These are phyloP conservation scores for Plebejus anna DNA, from an alignment of 2,888 invertebrate genomes.

Conservation along the genomic window DNA sequence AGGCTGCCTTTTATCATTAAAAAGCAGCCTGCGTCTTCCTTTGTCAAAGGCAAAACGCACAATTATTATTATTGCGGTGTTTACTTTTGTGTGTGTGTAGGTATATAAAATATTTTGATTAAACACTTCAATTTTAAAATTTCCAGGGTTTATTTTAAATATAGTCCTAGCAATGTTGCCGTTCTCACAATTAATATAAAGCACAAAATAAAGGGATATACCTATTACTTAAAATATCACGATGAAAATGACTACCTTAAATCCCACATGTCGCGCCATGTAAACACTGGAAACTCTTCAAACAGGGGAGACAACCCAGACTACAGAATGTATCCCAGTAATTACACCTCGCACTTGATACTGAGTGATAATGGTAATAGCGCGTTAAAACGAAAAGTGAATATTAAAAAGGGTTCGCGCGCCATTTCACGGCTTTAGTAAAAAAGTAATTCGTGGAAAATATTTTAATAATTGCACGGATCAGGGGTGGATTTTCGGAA, in stretches of 20 bases:
- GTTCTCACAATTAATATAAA: not conserved
- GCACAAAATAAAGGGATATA: not conserved
- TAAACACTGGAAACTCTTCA: slow-evolving; percentile 4
- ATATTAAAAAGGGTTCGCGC: not conserved
- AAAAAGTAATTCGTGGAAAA: not conserved
- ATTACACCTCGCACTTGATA: slow-evolving; percentile 43
- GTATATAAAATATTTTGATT: no score
- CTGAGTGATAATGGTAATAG: slow-evolving; percentile 45
- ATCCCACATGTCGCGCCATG: not conserved
- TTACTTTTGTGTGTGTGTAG: no score
- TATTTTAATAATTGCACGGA: slow-evolving; percentile 11
- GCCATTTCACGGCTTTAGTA: slow-evolving; percentile 5
- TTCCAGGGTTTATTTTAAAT: not conserved
- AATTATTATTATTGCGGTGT: no score
- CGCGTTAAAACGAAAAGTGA: slow-evolving; percentile 19
- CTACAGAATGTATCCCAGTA: slow-evolving; percentile 37
- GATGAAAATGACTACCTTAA: not conserved
- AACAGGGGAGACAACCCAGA: not conserved
- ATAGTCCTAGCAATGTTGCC: not conserved
- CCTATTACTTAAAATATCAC: not conserved
- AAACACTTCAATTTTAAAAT: no score
- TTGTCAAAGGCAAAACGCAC: no score
- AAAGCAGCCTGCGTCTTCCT: no score
- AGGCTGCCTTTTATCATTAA: no score
- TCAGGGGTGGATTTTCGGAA: not conserved